Conservation (phyloP, 2,113 vertebrate species). For the Pseudorhombus dupliciocellatus region DNA sequence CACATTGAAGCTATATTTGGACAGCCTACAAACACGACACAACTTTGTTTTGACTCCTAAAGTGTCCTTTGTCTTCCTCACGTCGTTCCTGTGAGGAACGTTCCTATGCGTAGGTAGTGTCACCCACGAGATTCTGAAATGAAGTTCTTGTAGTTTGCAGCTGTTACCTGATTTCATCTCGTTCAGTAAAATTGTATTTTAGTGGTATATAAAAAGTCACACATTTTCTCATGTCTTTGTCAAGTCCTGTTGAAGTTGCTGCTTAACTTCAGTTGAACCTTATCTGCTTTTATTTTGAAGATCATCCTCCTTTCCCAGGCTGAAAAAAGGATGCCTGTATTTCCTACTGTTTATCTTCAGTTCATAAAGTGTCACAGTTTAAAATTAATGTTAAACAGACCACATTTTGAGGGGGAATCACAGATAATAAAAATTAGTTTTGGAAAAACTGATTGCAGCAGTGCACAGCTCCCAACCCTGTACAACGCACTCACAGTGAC, state of each 20-base stretch:
- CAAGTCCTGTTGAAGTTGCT: not conserved
- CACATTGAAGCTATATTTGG: not conserved
- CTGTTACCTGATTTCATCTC: not conserved
- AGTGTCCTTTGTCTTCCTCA: not conserved
- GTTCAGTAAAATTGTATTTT: not conserved
- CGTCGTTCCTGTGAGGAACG: not conserved
- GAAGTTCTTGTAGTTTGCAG: not conserved
- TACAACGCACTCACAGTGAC: slow-evolving; percentile 7
- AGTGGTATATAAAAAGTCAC: not conserved
- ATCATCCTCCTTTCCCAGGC: not conserved
- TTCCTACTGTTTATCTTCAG: slow-evolving; percentile 5
- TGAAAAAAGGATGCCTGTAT: slow-evolving; percentile 1
- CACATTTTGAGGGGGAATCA: slow-evolving; percentile 2
- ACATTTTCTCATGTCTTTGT: not conserved
- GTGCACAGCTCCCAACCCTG: not conserved
- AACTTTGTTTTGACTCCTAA: not conserved
- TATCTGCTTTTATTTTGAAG: not conserved
- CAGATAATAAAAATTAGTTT: slow-evolving; percentile 6
- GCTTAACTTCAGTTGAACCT: not conserved
- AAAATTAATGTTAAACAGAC: slow-evolving; percentile 18
- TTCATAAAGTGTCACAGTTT: slow-evolving; percentile 10
- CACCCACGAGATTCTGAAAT: not conserved
- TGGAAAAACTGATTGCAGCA: slow-evolving; percentile 20
- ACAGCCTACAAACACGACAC: not conserved
- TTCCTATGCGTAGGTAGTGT: not conserved